Evolutionary conservation across 2,888 invertebrate genomes (phyloP).

Genomic region (Empis stercorea): DNA sequence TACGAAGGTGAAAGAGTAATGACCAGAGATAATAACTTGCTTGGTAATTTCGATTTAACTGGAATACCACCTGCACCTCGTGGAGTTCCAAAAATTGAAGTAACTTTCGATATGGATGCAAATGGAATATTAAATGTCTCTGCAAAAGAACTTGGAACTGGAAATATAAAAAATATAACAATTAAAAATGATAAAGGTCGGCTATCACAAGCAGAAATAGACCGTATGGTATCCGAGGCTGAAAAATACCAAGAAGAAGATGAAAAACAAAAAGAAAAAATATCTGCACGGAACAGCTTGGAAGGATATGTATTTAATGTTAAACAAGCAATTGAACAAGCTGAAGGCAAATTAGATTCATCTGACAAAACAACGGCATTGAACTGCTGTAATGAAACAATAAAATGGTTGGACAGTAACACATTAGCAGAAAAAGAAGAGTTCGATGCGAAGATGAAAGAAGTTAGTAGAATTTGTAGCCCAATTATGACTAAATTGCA

Average conservation of each 20-base stretch:
- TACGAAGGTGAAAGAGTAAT: conserved; percentile 71
- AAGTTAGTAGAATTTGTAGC: conserved; percentile 32
- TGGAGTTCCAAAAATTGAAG: conserved; percentile 75
- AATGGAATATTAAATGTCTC: conserved; percentile 87
- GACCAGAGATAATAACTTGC: conserved; percentile 85
- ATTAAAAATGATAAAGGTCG: conserved; percentile 72
- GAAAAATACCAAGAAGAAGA: conserved; percentile 61
- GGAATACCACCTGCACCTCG: conserved; percentile 87
- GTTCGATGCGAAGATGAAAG: conserved; percentile 42
- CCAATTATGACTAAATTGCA: conserved; percentile 43
- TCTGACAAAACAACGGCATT: conserved; percentile 55
- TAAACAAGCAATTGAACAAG: conserved; percentile 55
- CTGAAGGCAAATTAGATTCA: conserved; percentile 46
- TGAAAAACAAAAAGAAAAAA: conserved; percentile 51
- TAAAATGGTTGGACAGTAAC: conserved; percentile 62
- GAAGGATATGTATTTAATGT: conserved; percentile 57
- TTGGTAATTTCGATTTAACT: conserved; percentile 90
- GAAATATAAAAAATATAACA: conserved; percentile 57
- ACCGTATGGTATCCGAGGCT: conserved; percentile 60
- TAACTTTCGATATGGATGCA: conserved; percentile 68
- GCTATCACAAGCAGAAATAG: conserved; percentile 65
- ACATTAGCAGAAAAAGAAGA: conserved; percentile 64
- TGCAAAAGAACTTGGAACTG: conserved; percentile 52
- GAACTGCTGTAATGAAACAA: conserved; percentile 50
- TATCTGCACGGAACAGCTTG: conserved; percentile 57